Evolutionary conservation across 2,113 vertebrate species (phyloP).

Genomic region (Ceratotherium simum): DNA sequence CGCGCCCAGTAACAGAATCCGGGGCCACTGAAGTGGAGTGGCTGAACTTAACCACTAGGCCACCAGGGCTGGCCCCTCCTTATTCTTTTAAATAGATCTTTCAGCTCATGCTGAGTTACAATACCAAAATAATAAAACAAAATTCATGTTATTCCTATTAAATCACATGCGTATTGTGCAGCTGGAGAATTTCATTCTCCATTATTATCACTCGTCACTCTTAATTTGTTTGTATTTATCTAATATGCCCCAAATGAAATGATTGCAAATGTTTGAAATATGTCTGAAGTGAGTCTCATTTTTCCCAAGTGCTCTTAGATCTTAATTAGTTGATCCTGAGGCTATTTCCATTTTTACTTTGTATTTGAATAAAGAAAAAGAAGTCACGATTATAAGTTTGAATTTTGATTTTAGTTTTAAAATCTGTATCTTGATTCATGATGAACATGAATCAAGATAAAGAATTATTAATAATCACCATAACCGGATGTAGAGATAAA

Average conservation of each 20-base stretch:
- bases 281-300: neutral
- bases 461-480: conserved; percentile 52
- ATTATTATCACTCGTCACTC: neutral
- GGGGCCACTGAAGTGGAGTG: too few relatives aligned
- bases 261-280: neutral
- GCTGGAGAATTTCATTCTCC: neutral
- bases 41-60: too few relatives aligned
- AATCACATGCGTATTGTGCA: neutral
- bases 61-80: too few relatives aligned
- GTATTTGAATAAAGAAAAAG: neutral
- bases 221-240: conserved; percentile 20
- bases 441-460: conserved; percentile 67
- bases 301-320: neutral
- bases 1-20: too few relatives aligned
- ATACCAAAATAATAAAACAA: neutral
- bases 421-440: neutral
- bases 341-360: neutral
- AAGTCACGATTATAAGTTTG: neutral
- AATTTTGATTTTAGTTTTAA: conserved; percentile 47
- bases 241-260: neutral
- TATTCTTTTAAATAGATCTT: neutral
- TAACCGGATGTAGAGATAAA: conserved; percentile 49
- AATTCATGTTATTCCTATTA: neutral
- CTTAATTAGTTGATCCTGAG: conserved; percentile 4
- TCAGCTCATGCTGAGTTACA: neutral